Base-by-base conservation (phyloP, 2,888 invertebrate species). In the Yponomeuta cagnagella region DNA sequence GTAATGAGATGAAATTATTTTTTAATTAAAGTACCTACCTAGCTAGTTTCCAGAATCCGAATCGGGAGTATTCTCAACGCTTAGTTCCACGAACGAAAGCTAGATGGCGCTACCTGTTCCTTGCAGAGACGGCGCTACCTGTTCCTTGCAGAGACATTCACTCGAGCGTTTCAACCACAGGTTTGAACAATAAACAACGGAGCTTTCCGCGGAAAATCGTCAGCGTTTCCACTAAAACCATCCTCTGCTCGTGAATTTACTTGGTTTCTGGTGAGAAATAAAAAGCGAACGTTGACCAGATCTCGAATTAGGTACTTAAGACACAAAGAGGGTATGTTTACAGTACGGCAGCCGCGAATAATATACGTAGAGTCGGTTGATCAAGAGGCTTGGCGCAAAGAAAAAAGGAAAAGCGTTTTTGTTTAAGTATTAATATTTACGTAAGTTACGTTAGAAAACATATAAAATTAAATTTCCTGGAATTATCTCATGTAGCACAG, bases 231-330 rank as follows among this genome's bases (percentile, higher is more conserved):
- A 43, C 6, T 43, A 43, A 58, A 58, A 58, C 12, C 52, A 58
- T 58, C 43, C 43, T 5, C 43, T 5, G 52, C 52, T 58, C 52
- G 52, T 12, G 12, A 15, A 58, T 15, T 58, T 58, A 30, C 2
- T 10, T 64, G 64, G 10, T 23, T 64, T 64, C 64, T 64, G 64
- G 30, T 9, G 64, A 64, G 65, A 68, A 68, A 87, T 90, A 90
- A 91, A 90, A 90, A 88, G 81, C 87, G 15, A 89, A 91, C 88
- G 92, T 88, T 91, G 91, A 91, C 92, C 92, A 91, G 90, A 90
- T 79, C 85, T 89, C 80, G 86, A 90, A 90, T 72, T 72, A 68
- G 72, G 52, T 88, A 90, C 92, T 91, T 89, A 90, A 12, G 91
- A 91, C 91, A 90, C 90, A 91, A 90, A 89, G 90, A 90, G 90